Evolutionary conservation across 1,140 invertebrate species (phyloP), one percentile per base, ranked within the genome.

Genomic region (Drosophila nigromelanica): DNA sequence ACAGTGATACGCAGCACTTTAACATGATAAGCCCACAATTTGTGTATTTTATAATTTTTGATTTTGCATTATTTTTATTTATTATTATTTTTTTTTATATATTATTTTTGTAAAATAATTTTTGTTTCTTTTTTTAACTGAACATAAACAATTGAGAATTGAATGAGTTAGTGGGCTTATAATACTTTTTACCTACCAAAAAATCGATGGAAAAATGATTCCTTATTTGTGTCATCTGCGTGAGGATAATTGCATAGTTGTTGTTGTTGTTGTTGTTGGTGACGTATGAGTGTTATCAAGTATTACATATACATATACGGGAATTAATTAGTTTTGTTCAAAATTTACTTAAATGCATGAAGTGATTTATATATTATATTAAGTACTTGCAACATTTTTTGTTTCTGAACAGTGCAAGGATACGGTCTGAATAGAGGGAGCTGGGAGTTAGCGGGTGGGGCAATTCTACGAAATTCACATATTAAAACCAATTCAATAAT

Each of bases 191-290:
- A 87, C 82, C 77, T 87, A 87, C 82, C 82, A 89, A 89, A 87
- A 76, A 87, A 87, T 79, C 82, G 82, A 82, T 89, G 67, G 72
- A 89, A 89, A 87, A 87, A 87, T 87, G 82, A 87, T 79, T 87
- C 82, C 82, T 82, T 76, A 54, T 76, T 89, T 78, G 76, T 82
- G 83, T 89, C 82, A 78, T 87, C 82, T 87, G 82, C 83, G 71
- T 81, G 63, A 55, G 78, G 78, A 69, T 47, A 56, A 56, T 64
- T 64, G 62, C 63, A 67, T 45, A 14, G 35, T 63, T 43, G 62
- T 64, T 55, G 51, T 64, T 43, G 39, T 55, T 63, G 35, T 50
- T 59, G 54, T 71, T 58, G 61, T 66, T 51, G 70, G 51, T 24
- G 18, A 48, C 42, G 35, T 61, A 21, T 42, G 60, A 54, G 30